Conservation (phyloP, 2,113 vertebrate species). For the Agapornis roseicollis region DNA sequence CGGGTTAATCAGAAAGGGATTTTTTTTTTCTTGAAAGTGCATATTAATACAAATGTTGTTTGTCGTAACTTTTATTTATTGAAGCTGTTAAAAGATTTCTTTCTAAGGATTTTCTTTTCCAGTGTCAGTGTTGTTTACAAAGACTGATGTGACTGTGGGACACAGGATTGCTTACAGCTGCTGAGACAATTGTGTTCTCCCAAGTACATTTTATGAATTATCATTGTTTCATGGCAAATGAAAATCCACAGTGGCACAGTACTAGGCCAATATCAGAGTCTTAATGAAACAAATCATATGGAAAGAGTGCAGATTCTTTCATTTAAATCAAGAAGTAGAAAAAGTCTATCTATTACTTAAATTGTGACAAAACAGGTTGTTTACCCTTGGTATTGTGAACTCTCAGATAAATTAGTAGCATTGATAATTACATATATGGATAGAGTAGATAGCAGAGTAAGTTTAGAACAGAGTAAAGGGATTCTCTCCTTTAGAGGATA, state of each 20-base stretch:
- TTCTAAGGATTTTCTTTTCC: not conserved
- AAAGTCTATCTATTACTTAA: not conserved
- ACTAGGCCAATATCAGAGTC: not conserved
- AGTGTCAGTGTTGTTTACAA: conserved; percentile 33
- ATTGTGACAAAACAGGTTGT: not conserved
- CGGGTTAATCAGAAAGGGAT: not conserved
- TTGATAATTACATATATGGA: not conserved
- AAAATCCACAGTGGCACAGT: conserved; percentile 27
- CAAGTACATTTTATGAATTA: conserved; percentile 35
- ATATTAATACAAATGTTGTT: not conserved
- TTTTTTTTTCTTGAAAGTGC: not conserved
- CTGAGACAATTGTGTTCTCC: conserved; percentile 1
- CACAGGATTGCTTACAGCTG: conserved; percentile 33
- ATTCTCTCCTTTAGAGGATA: not conserved
- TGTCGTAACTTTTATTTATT: not conserved
- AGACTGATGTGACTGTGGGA: conserved; percentile 33
- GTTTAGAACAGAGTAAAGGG: not conserved
- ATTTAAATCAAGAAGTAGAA: not conserved
- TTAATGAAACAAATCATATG: not conserved
- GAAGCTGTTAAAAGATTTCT: not conserved
- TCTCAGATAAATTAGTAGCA: not conserved
- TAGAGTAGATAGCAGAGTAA: not conserved
- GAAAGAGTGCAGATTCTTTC: not conserved
- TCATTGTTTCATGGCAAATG: conserved; percentile 29
- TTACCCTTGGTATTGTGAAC: not conserved